phyloP scores from a whole-genome alignment of 2,888 invertebrate species.

The Sinhomidia bicolor region DNA sequence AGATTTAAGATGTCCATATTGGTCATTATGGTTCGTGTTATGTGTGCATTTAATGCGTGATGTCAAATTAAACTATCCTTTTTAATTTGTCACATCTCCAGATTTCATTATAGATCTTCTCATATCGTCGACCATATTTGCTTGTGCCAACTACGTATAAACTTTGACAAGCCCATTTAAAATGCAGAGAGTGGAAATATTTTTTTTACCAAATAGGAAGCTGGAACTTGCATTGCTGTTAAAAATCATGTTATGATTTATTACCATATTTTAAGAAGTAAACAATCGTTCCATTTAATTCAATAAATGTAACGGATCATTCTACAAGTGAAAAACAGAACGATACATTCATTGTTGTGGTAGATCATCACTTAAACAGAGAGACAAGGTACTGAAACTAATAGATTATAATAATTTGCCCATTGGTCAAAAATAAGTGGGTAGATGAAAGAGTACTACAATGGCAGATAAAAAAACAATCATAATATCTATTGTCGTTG shows the following conservation, averaged over 20 bases:
- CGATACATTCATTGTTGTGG: slow-evolving; percentile 5
- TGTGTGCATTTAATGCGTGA: slow-evolving; percentile 32
- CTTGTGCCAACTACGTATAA: neutral
- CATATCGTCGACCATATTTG: neutral
- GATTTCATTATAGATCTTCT: slow-evolving; percentile 42
- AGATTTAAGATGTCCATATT: neutral
- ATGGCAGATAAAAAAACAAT: neutral
- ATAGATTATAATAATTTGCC: slow-evolving; percentile 21
- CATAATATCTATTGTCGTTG: neutral
- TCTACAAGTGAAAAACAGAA: neutral
- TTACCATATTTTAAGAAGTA: slow-evolving; percentile 13
- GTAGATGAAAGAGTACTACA: neutral
- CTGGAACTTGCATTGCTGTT: slow-evolving; percentile 8
- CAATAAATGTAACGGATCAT: slow-evolving; percentile 55
- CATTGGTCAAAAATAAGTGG: neutral
- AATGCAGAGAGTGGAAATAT: neutral
- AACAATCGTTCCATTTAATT: slow-evolving; percentile 64
- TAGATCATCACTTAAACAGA: slow-evolving; percentile 41
- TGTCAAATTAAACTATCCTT: neutral
- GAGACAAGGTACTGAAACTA: slow-evolving; percentile 56
- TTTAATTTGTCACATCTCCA: neutral
- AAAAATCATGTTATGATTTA: slow-evolving; percentile 61
- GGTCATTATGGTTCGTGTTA: neutral
- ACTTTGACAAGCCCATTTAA: too few species aligned
- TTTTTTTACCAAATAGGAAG: slow-evolving; percentile 28